phyloP scores from a whole-genome alignment of 1,140 invertebrate species.

The Dryas iulia region DNA sequence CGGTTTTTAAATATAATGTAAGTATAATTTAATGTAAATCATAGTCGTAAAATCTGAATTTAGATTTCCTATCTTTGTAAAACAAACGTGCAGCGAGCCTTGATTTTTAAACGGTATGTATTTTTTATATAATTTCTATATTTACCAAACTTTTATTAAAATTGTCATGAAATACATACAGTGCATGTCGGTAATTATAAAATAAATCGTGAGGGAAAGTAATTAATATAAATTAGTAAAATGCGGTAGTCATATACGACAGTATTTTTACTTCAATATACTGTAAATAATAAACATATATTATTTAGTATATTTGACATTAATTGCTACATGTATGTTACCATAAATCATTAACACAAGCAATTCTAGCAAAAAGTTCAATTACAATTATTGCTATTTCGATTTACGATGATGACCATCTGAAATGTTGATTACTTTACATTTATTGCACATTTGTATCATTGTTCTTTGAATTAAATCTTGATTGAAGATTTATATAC shows the following conservation, averaged over 20 bases:
- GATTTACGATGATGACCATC: background rate
- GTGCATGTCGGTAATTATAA: background rate
- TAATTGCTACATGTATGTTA: background rate
- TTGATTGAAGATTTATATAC: background rate
- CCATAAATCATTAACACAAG: slow-evolving; percentile 12
- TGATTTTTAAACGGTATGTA: too few species aligned
- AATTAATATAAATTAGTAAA: background rate
- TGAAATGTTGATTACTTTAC: slow-evolving; percentile 10
- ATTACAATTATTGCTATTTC: slow-evolving; percentile 6
- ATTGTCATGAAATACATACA: background rate
- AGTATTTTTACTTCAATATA: background rate
- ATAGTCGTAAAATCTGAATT: too few species aligned
- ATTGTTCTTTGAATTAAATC: background rate
- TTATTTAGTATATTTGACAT: background rate
- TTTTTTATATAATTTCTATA: background rate
- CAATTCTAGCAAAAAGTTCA: slow-evolving; percentile 16
- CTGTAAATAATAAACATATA: too few species aligned
- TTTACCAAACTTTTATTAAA: background rate
- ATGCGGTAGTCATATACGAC: slow-evolving; percentile 4
- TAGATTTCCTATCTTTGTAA: too few species aligned
- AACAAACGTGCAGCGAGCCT: too few species aligned
- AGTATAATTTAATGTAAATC: too few species aligned
- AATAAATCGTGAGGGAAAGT: background rate
- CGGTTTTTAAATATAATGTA: too few species aligned
- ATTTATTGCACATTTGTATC: background rate